Evolutionary conservation across 2,888 invertebrate genomes (phyloP), one percentile per base, ranked within the genome.

Genomic region (Brachylomia viminalis): DNA sequence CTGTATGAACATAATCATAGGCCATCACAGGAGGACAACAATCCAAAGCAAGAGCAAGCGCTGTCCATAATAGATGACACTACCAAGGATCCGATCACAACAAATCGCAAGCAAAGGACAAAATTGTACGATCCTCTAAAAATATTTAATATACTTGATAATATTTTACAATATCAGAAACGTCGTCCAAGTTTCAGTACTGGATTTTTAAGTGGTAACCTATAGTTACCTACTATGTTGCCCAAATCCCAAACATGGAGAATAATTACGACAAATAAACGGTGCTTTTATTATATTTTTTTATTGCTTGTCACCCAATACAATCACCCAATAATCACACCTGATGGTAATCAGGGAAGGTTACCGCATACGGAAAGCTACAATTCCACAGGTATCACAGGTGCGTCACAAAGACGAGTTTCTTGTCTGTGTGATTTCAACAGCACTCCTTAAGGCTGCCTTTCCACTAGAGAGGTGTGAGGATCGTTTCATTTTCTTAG

Each of bases 221-320:
- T 30, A 27, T 5, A n/a, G 6, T 54, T 59, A 33, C 23, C 15
- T 15, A 33, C 38, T 15, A 62, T 38, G 6, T 62, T 62, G n/a
- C 38, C 17, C 17, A 38, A n/a, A 38, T 42, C 17, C 6, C n/a
- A 62, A 42, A n/a, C 7, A 11, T 27, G 64, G 42, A 27, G 11
- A 45, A 42, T 38, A 15, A 17, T 23, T 45, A 23, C 23, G 15
- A 68, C 20, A 10, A 68, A 71, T 71, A 71, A 38, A 67, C 47
- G 20, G 27, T 71, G n/a, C 33, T 71, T 67, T 67, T 67, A 45
- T 23, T 30, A 23, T 20, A 15, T 1, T 2, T 52, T 67, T 68
- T 69, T 69, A 33, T 52, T 33, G 17, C 17, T 11, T 6, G n/a
- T n/a, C 67, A 11, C 33, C 13, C 23, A 15, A 66, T 11, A 30